These are phyloP conservation scores for Polyploca ridens DNA, from an alignment of 2,888 invertebrate species.

Conservation along the genomic window DNA sequence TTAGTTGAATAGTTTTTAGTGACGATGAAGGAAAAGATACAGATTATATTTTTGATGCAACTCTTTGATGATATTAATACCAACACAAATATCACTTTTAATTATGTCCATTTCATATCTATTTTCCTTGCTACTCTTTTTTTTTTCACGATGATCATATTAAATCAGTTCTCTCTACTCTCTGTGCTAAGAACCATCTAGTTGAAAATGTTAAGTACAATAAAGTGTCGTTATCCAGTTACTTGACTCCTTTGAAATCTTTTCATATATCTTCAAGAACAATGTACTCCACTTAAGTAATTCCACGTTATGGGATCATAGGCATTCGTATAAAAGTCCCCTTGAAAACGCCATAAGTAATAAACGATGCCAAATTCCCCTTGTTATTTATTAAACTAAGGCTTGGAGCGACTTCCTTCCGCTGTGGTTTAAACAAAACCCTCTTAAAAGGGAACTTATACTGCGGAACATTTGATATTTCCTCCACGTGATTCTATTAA, in stretches of 20 bases:
- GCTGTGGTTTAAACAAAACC: slow-evolving; percentile 47
- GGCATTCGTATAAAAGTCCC: slow-evolving; percentile 27
- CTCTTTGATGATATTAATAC: too few relatives aligned
- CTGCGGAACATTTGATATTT: slow-evolving; percentile 24
- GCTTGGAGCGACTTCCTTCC: slow-evolving; percentile 39
- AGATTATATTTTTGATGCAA: background rate
- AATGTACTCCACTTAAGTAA: slow-evolving; percentile 27
- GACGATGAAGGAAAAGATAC: background rate
- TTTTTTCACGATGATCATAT: too few relatives aligned
- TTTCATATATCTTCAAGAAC: background rate
- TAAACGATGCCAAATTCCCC: slow-evolving; percentile 44
- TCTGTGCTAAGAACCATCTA: background rate
- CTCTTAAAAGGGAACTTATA: slow-evolving; percentile 55
- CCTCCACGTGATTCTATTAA: slow-evolving; percentile 34
- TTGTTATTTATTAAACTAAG: slow-evolving; percentile 57
- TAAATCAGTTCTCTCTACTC: too few relatives aligned
- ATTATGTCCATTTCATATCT: too few relatives aligned
- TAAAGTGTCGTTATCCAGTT: background rate
- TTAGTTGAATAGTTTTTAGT: background rate
- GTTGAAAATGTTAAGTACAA: background rate
- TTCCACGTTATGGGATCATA: slow-evolving; percentile 22
- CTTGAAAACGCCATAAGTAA: slow-evolving; percentile 49
- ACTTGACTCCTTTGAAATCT: background rate
- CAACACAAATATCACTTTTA: too few relatives aligned
- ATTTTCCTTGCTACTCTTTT: background rate